Evolutionary conservation across 30 jellyfish, hydroid and myxozoan species (phyloP), one percentile per base, ranked within the genome.

Genomic region (Mastigias papua): DNA sequence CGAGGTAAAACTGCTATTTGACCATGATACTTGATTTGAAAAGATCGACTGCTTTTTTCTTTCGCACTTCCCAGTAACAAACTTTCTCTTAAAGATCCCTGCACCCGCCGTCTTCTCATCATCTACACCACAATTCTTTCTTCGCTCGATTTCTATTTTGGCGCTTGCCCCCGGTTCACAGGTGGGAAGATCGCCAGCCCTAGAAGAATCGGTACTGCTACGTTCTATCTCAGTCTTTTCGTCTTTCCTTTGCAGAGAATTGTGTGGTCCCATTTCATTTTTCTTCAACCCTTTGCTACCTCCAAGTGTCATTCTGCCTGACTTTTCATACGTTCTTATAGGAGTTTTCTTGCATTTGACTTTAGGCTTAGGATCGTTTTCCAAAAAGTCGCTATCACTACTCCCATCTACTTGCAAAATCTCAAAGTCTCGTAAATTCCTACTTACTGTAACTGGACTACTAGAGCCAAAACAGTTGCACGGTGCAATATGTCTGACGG

Each of bases 391-490:
- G 48, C 35, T 65, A 69, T 93, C 98, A 70, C 89, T 58, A 72
- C 88, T 80, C 31, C 98, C 98, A 76, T 93, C 98, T 57, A 82
- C 26, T 72, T 93, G 98, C 20, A 94, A 89, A 61, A 80, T 79
- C 33, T 26, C 62, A 27, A 48, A 48, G 10, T 29, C 54, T 75
- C 57, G 7, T 32, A 22, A 29, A 17, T 25, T 21, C 49, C 49
- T 75, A 2, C 29, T 50, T 3, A 17, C 48, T 9, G 27, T 19
- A 8, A 21, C 29, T 21, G 49, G 7, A 7, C 22, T 29, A 3
- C 49, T 17, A 34, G 54, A 26, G 23, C 73, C 13, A 17, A 80
- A 80, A 80, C 90, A 80, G 49, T 35, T 63, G 31, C 90, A 80
- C 16, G 78, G 32, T 22, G 42, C 73, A 29, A 32, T 3, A 29